A percentile compares a stretch with the other conserved stretches of the same genome.
Conservation (phyloP, 2,888 invertebrate genomes). For the Branchipolynoe longqiensis region DNA sequence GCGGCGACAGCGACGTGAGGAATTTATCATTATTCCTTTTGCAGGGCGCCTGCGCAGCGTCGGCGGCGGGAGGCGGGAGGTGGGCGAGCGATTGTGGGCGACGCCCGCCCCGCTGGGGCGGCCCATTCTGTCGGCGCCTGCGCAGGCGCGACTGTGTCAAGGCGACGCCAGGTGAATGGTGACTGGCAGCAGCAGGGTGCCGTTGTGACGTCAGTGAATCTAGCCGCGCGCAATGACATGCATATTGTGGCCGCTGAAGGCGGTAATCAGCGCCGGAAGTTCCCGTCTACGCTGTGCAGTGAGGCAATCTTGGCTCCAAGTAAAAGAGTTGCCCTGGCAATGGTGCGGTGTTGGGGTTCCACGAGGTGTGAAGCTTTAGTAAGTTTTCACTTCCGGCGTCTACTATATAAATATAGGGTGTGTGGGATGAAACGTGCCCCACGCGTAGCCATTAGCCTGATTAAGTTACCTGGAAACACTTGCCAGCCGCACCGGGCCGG, state of each 20-base stretch:
- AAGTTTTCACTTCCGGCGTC: too few relatives aligned
- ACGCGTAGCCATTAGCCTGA: constrained; percentile 26
- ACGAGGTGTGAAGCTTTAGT: too few relatives aligned
- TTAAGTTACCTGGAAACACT: constrained; percentile 11
- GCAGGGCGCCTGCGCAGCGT: background rate
- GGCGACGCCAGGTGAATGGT: constrained; percentile 3
- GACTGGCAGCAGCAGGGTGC: too few relatives aligned
- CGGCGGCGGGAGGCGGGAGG: background rate
- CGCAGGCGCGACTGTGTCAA: background rate
- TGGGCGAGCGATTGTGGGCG: constrained; percentile 21
- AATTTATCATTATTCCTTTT: constrained; percentile 44
- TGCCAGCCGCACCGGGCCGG: background rate
- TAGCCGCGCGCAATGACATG: background rate
- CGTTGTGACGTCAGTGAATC: too few relatives aligned
- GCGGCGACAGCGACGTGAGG: constrained; percentile 53
- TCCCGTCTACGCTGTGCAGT: too few relatives aligned
- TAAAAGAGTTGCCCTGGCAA: too few relatives aligned
- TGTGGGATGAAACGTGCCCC: too few relatives aligned
- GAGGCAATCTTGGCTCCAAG: too few relatives aligned
- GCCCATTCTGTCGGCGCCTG: background rate
- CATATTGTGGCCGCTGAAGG: background rate
- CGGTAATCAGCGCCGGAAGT: background rate
- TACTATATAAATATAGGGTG: too few relatives aligned
- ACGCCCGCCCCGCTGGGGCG: background rate
- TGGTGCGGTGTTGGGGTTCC: too few relatives aligned